Base-by-base conservation (phyloP, 2,888 invertebrate species). In the Leucophora obtusa region DNA sequence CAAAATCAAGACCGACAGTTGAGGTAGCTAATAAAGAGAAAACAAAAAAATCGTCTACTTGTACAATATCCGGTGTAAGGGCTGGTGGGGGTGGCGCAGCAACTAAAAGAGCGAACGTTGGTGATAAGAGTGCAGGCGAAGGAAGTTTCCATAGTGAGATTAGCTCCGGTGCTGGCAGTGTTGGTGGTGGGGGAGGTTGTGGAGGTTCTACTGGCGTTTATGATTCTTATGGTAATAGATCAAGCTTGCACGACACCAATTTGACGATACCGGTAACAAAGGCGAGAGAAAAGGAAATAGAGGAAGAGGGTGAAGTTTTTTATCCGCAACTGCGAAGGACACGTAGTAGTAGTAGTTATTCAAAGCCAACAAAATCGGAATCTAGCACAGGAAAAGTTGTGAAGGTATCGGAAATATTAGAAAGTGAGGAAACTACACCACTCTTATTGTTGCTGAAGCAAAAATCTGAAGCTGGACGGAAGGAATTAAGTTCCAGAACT, bases 301-400 rank as follows among this genome's bases (percentile, higher is more conserved):
- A 9, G 43, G 35, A n/a, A 10, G 35, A 14, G n/a, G 28, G 28
- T 7, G 11, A 18, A 8, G 14, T 5, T 7, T 14, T 38, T 17
- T 7, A 14, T 21, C 14, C 8, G 1, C 47, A 47, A 8, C 21
- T 47, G 47, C 24, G 47, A 7, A 58, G 86, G 86, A 86, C 85
- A 85, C 85, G 85, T 83, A 82, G 66, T 83, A 59, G 66, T 83
- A 59, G 82, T 85, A 85, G 81, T 83, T 83, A 85, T 85, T 71
- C 78, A 83, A 77, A 70, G 70, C 65, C 79, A 78, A 47, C 78
- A 73, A 60, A 74, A 81, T 78, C 66, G 51, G 73, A 77, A 77
- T 38, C 38, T 11, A 11, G 8, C 10, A 1, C 38, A 38, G 43
- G 14, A 47, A n/a, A 47, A 47, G 6, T n/a, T 47, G 43, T 47